phyloP scores from a whole-genome alignment of 2,113 vertebrate genomes.

The Hippocampus comes region DNA sequence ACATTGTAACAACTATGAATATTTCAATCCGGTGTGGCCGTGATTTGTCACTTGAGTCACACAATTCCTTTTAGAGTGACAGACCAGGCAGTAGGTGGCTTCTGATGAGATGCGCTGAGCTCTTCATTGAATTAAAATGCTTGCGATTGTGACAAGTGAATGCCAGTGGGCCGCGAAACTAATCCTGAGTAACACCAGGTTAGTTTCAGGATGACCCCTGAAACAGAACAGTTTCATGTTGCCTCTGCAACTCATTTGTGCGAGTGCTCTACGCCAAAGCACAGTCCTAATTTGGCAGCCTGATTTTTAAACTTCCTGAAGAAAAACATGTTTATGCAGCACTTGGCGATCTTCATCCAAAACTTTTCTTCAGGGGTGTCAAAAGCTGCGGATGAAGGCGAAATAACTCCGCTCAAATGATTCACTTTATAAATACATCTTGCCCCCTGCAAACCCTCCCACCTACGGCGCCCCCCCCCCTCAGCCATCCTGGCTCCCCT shows the following conservation, averaged over 20 bases:
- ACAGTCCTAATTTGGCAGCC: not conserved
- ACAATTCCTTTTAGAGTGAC: not conserved
- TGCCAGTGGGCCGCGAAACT: not conserved
- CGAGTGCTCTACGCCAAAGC: not conserved
- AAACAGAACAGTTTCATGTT: not conserved
- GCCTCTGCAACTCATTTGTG: not conserved
- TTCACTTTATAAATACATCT: conserved; percentile 35
- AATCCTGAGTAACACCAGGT: not conserved
- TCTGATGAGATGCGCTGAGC: not conserved
- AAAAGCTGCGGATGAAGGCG: not conserved
- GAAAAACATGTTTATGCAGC: not conserved
- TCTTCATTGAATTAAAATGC: conserved; percentile 9
- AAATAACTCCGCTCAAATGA: conserved; percentile 3
- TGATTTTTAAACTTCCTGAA: not conserved
- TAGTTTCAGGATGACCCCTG: not conserved
- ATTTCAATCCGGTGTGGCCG: not conserved
- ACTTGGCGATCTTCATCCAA: not conserved
- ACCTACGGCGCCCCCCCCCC: conserved; percentile 54
- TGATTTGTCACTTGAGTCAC: not conserved
- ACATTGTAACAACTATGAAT: not conserved
- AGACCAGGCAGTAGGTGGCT: not conserved
- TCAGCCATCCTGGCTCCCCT: conserved; percentile 53
- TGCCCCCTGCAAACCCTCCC: conserved; percentile 34
- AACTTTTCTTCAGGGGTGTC: conserved; percentile 1
- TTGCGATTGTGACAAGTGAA: conserved; percentile 1